A percentile compares a stretch with the other conserved stretches of the same genome.
Evolutionary conservation across 2,888 invertebrate genomes (phyloP).

Genomic region (Tethea ocularis): DNA sequence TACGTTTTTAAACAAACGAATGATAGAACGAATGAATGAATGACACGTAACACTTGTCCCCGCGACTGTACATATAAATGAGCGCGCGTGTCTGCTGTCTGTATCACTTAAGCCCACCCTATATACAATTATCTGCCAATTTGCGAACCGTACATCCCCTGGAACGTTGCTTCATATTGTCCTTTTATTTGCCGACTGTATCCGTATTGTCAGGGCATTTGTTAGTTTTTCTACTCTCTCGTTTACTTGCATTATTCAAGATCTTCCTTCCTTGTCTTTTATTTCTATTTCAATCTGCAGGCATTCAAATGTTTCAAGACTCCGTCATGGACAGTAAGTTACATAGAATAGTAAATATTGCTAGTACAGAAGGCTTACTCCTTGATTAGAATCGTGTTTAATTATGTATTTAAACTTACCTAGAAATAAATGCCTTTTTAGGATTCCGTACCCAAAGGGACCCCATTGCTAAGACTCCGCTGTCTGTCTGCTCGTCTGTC

Average conservation of each 20-base stretch:
- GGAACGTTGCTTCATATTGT: background rate
- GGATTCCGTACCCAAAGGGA: no score
- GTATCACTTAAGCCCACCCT: conserved; percentile 19
- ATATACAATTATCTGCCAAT: conserved; percentile 15
- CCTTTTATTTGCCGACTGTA: conserved; percentile 2
- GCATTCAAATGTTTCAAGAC: no score
- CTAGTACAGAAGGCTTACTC: no score
- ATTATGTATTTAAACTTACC: no score
- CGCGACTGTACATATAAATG: conserved; percentile 10
- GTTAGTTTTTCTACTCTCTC: background rate
- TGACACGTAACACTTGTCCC: conserved; percentile 6
- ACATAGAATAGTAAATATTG: no score
- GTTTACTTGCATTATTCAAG: no score
- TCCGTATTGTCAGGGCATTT: background rate
- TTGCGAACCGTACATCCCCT: conserved; percentile 5
- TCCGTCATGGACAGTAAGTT: no score
- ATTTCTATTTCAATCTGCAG: background rate
- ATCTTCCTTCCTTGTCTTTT: background rate
- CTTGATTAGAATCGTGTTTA: no score
- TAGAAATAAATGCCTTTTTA: no score
- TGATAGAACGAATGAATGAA: background rate
- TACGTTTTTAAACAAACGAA: background rate
- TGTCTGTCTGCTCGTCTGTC: no score
- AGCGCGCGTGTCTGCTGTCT: conserved; percentile 21
- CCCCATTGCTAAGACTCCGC: no score